Base-by-base conservation (phyloP, 1,140 invertebrate genomes). In the Sminthurides bifidus region DNA sequence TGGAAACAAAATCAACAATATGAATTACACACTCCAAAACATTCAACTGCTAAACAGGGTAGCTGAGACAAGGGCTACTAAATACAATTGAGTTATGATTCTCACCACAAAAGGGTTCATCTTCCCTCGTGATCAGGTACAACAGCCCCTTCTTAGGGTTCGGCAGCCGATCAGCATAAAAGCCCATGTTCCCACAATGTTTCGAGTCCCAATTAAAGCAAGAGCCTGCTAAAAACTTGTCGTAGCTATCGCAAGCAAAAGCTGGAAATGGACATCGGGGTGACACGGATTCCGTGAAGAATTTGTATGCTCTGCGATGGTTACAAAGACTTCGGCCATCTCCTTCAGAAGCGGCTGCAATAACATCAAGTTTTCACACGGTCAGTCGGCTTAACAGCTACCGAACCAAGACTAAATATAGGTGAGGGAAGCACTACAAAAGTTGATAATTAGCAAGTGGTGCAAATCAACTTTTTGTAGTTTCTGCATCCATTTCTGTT, bases 201-300 rank as follows among this genome's bases (percentile, higher is more conserved):
- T 74, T 71, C 63, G 65, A 71, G 2, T 72, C 69, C 66, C 84
- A 87, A 2, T 78, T 77, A 61, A 85, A 84, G 66, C 83, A 85
- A 26, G 80, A 75, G 33, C 87, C 87, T 38, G 77, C 76, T 14
- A 88, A 68, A 61, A 91, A 87, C 58, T 84, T 81, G 49, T 92
- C 88, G 70, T 91, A 93, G 45, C 80, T 82, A 4, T 82, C 77
- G 65, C 90, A 94, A 1, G 84, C 78, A 67, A 92, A 90, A 2
- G 89, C 85, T 0, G 87, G 87, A 69, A 93, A 92, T 57, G 82
- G 80, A 67, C 90, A 93, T 53, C 84, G 79, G 0, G 87, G 85
- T 2, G 84, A 85, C n/a, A 93, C 82, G 0, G 87, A 91, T 68
- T 94, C 88, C 0, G 88, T 91, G 71, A 92, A 94, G 68, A 92